A percentile compares a stretch with the other conserved stretches of the same genome.
Conservation (phyloP, 1,140 invertebrate genomes). For the Caenorhabditis remanei region DNA sequence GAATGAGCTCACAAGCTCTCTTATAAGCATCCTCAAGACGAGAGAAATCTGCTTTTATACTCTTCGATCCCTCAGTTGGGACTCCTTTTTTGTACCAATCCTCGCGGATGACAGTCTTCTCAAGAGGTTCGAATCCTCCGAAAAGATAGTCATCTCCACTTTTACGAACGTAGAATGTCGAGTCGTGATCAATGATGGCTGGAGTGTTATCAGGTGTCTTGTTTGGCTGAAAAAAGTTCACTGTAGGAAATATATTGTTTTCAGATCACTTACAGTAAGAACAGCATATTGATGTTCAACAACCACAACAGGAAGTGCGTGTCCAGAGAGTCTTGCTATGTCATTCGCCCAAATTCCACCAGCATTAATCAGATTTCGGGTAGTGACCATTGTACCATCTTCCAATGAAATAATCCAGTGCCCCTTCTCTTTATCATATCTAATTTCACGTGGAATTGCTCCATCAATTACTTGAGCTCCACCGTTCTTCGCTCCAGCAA, state of each 20-base stretch:
- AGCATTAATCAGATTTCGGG: conserved; percentile 62
- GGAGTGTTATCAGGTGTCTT: conserved; percentile 78
- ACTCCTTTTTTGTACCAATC: conserved; percentile 79
- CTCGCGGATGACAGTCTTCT: conserved; percentile 78
- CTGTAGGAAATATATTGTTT: not conserved
- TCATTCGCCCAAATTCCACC: conserved; percentile 64
- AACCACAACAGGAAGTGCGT: conserved; percentile 57
- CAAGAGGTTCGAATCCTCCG: conserved; percentile 79
- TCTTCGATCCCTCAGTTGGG: conserved; percentile 69
- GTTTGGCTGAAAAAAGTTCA: conserved; percentile 61
- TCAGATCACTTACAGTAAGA: conserved; percentile 45
- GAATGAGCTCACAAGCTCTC: conserved; percentile 60
- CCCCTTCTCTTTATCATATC: conserved; percentile 59
- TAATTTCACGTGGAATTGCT: conserved; percentile 59
- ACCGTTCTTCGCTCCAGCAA: conserved; percentile 61
- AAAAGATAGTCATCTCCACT: conserved; percentile 77
- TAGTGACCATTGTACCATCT: conserved; percentile 62
- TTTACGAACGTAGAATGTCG: conserved; percentile 79
- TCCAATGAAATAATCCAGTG: conserved; percentile 63
- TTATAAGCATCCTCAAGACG: conserved; percentile 62
- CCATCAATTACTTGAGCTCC: conserved; percentile 64
- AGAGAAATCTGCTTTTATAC: conserved; percentile 63
- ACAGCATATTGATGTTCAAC: conserved; percentile 68
- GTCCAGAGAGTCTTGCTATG: conserved; percentile 63
- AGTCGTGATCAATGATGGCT: conserved; percentile 79